Percentiles rank a stretch among this genome's conserved stretches.
Conservation (phyloP, 2,797 vertebrate species). For the Mallotus villosus region DNA sequence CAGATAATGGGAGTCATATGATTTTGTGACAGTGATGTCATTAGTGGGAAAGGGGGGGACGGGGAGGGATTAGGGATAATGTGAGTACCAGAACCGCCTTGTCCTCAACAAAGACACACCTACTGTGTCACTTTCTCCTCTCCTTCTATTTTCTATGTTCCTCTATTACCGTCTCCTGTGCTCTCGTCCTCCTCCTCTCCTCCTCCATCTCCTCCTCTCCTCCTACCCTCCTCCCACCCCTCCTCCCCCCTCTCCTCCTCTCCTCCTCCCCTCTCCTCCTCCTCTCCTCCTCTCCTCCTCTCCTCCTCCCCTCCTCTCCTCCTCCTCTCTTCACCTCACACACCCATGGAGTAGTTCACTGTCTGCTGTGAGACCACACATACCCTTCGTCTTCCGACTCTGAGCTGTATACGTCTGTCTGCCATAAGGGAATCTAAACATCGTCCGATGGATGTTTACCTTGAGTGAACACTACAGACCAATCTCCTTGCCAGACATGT, state of each 20-base stretch:
- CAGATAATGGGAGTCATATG: conserved; percentile 65
- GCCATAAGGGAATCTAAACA: conserved; percentile 22
- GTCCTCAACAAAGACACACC: background rate
- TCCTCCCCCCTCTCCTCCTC: conserved; percentile 21
- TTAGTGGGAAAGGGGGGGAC: background rate
- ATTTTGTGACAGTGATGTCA: conserved; percentile 57
- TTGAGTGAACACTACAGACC: conserved; percentile 17
- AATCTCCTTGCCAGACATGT: conserved; percentile 8
- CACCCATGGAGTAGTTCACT: conserved; percentile 29
- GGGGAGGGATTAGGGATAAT: conserved; percentile 10
- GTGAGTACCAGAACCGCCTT: background rate
- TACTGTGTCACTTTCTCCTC: background rate
- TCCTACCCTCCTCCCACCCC: background rate
- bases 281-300: conserved; percentile 2
- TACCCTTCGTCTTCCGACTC: background rate
- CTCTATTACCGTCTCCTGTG: background rate
- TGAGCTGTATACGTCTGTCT: conserved; percentile 11
- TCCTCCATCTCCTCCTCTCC: background rate
- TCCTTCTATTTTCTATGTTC: conserved; percentile 19
- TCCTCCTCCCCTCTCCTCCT: conserved; percentile 8
- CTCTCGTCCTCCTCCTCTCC: conserved; percentile 29
- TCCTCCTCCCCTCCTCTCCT: conserved; percentile 27
- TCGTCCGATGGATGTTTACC: conserved; percentile 17
- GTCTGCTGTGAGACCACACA: conserved; percentile 50
- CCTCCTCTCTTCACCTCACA: conserved; percentile 28